Evolutionary conservation across 2,888 invertebrate species (phyloP).

Genomic region (Lysandra coridon): DNA sequence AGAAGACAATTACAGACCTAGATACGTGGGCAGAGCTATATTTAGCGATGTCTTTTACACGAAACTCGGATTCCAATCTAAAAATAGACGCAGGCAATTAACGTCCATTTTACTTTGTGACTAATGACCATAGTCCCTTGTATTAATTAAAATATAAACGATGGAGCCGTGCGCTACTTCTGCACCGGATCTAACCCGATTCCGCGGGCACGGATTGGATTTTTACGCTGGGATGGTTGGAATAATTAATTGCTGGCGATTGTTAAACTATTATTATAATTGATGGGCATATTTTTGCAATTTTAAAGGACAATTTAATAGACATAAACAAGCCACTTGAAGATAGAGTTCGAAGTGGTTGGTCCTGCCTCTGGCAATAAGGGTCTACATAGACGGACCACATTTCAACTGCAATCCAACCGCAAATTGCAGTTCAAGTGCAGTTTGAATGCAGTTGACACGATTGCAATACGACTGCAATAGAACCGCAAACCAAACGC

Average conservation of each 20-base stretch:
- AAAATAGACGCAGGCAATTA: slow-evolving; percentile 31
- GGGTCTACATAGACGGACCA: too few species aligned
- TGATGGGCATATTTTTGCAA: neutral
- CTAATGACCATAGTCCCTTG: slow-evolving; percentile 18
- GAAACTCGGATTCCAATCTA: slow-evolving; percentile 33
- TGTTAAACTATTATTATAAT: slow-evolving; percentile 17
- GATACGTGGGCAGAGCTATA: slow-evolving; percentile 53
- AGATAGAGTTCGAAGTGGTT: neutral
- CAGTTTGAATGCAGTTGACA: too few species aligned
- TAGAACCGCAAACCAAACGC: too few species aligned
- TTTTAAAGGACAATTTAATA: neutral
- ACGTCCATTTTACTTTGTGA: slow-evolving; percentile 14
- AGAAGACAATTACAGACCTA: slow-evolving; percentile 47
- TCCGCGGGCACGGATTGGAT: neutral
- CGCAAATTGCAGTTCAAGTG: too few species aligned
- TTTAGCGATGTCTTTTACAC: slow-evolving; percentile 46
- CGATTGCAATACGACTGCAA: too few species aligned
- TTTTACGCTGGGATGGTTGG: slow-evolving; percentile 25
- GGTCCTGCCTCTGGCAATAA: neutral
- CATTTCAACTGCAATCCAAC: too few species aligned
- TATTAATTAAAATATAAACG: neutral
- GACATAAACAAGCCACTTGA: neutral
- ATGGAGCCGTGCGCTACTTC: neutral
- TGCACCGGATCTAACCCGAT: slow-evolving; percentile 28
- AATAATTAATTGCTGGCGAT: slow-evolving; percentile 23